Evolutionary conservation across 2,113 vertebrate genomes (phyloP).

Genomic region (Tragelaphus strepsiceros): DNA sequence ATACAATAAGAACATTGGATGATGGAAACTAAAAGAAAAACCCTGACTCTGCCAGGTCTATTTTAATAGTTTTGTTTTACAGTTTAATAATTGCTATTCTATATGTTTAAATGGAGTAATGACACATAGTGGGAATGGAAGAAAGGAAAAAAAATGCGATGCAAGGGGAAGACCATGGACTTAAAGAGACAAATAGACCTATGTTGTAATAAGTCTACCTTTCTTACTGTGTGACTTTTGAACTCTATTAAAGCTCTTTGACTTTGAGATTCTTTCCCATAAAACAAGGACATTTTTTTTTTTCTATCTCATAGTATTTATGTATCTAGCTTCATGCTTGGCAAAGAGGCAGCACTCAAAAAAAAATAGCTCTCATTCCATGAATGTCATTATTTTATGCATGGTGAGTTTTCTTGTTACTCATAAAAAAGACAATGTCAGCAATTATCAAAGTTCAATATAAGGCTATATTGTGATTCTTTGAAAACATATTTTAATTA

Average conservation of each 20-base stretch:
- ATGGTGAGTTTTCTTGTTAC: not conserved
- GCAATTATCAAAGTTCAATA: conserved; percentile 30
- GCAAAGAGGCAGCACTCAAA: not conserved
- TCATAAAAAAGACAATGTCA: not conserved
- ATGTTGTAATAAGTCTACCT: not conserved
- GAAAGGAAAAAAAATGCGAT: not conserved
- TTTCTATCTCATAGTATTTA: not conserved
- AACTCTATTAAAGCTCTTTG: not conserved
- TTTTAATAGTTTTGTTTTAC: not conserved
- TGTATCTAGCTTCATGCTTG: conserved; percentile 3
- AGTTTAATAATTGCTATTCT: not conserved
- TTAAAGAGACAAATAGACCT: not conserved
- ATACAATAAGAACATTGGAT: not conserved
- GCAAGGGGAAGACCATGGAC: not conserved
- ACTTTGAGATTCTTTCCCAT: conserved; percentile 23
- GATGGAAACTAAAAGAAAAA: not conserved
- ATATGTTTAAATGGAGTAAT: not conserved
- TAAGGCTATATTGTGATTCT: not conserved
- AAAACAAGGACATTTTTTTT: conserved; percentile 3
- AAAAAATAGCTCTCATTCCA: not conserved
- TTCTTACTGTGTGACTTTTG: not conserved
- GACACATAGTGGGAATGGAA: not conserved
- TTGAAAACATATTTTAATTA: conserved; percentile 39
- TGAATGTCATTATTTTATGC: conserved; percentile 29
- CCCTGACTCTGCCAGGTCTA: not conserved